A percentile compares a stretch with the other conserved stretches of the same genome.
These are phyloP conservation scores for Pristiophorus japonicus DNA, from an alignment of 2,113 vertebrate genomes.

Conservation along the genomic window DNA sequence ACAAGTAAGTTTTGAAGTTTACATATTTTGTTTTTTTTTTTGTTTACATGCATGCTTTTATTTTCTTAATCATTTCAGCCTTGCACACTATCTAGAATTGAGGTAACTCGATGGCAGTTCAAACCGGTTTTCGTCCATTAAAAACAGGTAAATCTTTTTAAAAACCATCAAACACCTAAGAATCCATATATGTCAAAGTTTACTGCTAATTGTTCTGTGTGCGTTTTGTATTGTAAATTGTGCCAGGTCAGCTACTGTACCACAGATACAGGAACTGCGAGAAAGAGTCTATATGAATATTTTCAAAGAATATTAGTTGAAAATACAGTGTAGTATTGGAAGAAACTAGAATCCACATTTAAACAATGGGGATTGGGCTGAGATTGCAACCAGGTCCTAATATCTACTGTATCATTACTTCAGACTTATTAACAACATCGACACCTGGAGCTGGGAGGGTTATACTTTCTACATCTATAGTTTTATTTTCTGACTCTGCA, in stretches of 20 bases:
- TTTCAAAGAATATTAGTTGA: background rate
- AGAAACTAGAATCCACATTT: slow-evolving; percentile 34
- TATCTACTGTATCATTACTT: slow-evolving; percentile 51
- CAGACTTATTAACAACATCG: slow-evolving; percentile 73
- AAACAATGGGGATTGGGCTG: background rate
- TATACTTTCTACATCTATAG: slow-evolving; percentile 68
- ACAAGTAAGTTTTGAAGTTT: slow-evolving; percentile 37
- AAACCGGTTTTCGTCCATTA: slow-evolving; percentile 19
- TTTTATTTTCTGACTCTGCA: slow-evolving; percentile 86
- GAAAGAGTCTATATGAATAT: slow-evolving; percentile 24
- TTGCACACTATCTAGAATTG: slow-evolving; percentile 30
- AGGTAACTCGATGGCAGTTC: slow-evolving; percentile 35
- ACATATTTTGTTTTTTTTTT: slow-evolving; percentile 31
- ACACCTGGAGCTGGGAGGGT: slow-evolving; percentile 72
- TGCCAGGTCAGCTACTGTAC: slow-evolving; percentile 33
- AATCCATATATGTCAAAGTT: slow-evolving; percentile 24
- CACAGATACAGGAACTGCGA: slow-evolving; percentile 28
- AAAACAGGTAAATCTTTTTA: slow-evolving; percentile 20
- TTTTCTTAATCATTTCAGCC: slow-evolving; percentile 29
- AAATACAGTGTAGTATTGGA: slow-evolving; percentile 30
- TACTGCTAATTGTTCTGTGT: slow-evolving; percentile 34
- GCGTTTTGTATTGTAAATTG: slow-evolving; percentile 19
- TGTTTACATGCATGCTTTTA: slow-evolving; percentile 35
- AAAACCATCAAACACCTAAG: slow-evolving; percentile 33
- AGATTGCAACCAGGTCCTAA: slow-evolving; percentile 22